Base-by-base conservation (phyloP, 2,888 invertebrate genomes). In the Trissolcus japonicus region DNA sequence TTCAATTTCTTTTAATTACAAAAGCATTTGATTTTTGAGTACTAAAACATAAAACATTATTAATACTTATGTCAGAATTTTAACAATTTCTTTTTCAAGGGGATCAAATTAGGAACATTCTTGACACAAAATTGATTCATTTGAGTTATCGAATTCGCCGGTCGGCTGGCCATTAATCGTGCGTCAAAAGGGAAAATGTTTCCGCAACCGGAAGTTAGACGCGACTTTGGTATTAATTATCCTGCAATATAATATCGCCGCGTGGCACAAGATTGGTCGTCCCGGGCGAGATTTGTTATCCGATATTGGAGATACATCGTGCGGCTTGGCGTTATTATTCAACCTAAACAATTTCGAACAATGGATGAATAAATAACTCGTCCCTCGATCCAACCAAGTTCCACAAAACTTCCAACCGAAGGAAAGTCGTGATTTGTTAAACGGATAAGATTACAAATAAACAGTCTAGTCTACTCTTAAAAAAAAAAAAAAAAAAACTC, bases 281-380 rank as follows among this genome's bases (percentile, higher is more conserved):
- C 40, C 19, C 17, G 51, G 46, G 43, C 35, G 46, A 67, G 60
- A 69, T 61, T 60, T 61, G 61, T 69, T 55, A 41, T 9, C 16
- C 61, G 61, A 61, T 55, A 61, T 40, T n/a, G 60, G 41, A 61
- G 54, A 61, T 46, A 55, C 60, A 61, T 62, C 61, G 69, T 50
- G 43, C 40, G 60, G 9, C 35, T 35, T 68, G 25, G 21, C 56
- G 48, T 68, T 68, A 54, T 68, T 68, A 54, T 43, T 53, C 60
- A 56, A 50, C 19, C 51, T 50, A 66, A 66, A 51, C 57, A 50
- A 56, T 41, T 50, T 50, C 48, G 19, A 56, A 69, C 69, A 69
- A 69, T 56, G 50, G 55, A 41, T 56, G 41, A 56, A 69, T 69
- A 62, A 61, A 69, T 61, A 56, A 61, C 41, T 7, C 14, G 35